Conservation (phyloP, 2,113 vertebrate genomes). For the Myiozetetes cayanensis region DNA sequence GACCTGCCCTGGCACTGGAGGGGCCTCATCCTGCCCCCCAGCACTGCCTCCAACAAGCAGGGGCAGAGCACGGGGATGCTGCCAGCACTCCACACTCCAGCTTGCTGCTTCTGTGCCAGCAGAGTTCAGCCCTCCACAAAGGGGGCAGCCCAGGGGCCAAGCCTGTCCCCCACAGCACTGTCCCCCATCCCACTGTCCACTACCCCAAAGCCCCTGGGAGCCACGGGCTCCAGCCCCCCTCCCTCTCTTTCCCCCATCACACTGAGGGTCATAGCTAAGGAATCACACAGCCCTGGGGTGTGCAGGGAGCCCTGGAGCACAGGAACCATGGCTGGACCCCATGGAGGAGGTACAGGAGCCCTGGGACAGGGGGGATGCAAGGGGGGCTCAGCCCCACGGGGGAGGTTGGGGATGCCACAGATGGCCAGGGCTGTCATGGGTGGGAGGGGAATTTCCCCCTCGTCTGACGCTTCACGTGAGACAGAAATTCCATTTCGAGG, state of each 20-base stretch:
- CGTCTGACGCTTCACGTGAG: rapidly evolving
- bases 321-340: not conserved
- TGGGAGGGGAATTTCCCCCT: conserved; percentile 31
- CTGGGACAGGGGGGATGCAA: too few relatives aligned
- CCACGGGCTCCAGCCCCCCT: not conserved
- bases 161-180: not conserved
- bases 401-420: not conserved
- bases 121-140: too few relatives aligned
- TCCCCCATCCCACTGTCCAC: not conserved
- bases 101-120: not conserved
- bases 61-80: not conserved
- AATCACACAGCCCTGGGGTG: not conserved
- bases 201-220: rapidly evolving
- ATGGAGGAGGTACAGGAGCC: not conserved
- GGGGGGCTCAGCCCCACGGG: rapidly evolving
- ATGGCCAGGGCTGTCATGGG: not conserved
- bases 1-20: rapidly evolving
- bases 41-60: not conserved
- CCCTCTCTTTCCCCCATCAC: not conserved
- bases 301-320: not conserved
- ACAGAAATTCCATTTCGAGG: not conserved
- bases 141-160: not conserved
- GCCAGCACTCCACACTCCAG: not conserved
- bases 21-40: not conserved
- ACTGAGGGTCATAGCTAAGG: not conserved